Base-by-base conservation (phyloP, 2,888 invertebrate genomes). In the Melolontha melolontha region DNA sequence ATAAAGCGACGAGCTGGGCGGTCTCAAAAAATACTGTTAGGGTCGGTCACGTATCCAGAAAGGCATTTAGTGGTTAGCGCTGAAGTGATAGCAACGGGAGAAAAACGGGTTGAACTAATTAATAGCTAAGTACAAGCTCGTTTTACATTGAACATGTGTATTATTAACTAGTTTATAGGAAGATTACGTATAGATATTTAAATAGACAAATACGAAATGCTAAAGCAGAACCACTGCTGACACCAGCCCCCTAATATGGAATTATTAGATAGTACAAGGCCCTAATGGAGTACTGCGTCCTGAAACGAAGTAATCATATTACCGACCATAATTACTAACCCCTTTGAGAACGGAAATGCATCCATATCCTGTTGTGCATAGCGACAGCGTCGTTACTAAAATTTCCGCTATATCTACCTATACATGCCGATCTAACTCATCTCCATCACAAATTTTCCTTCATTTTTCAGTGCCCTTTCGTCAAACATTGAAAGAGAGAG, bases 281-380 rank as follows among this genome's bases (percentile, higher is more conserved):
- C 80, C 82, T 83, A 83, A 83, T 83, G 83, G 83, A 82, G 81
- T 82, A 52, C 81, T 82, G 78, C 79, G 81, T 81, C 82, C 82
- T 83, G 84, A 83, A 83, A 85, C 83, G 82, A 83, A 84, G 84
- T 88, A 88, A 89, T 88, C 86, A 85, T 85, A 88, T 89, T 88
- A 88, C 82, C 85, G 85, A 85, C 86, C 87, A 82, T 88, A 88
- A 89, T 89, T 87, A 86, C 86, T 84, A 83, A 84, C 84, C 85
- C 86, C 84, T 85, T 86, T 85, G 85, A 86, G 84, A 84, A 86
- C 87, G 89, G 89, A 89, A 89, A 89, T 89, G 87, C 87, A 88
- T 87, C 89, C 87, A 89, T 89, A 89, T 89, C 89, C 89, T 88
- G 88, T 82, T 83, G 81, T 80, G 79, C 79, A 80, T 79, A 79